Evolutionary conservation across 1,140 invertebrate species (phyloP).

Genomic region (Drosophila watanabei): DNA sequence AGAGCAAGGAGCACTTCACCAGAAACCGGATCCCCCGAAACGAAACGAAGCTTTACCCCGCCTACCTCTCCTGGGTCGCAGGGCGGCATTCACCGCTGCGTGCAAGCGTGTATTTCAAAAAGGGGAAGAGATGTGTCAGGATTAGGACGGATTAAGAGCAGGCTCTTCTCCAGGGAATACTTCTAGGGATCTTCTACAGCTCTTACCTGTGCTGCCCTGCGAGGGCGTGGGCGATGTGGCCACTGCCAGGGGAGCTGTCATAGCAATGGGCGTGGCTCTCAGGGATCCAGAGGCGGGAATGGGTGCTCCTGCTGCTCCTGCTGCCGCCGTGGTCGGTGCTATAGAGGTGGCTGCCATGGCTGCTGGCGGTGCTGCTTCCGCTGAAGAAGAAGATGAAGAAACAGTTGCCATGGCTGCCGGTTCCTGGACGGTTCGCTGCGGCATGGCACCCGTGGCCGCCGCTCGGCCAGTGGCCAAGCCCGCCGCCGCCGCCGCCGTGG

Average conservation of each 20-base stretch:
- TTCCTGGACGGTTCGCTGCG: conserved; percentile 34
- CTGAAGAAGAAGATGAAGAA: neutral
- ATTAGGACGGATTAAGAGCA: conserved; percentile 12
- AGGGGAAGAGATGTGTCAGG: conserved; percentile 5
- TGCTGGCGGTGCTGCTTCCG: neutral
- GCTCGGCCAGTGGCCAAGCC: conserved; percentile 39
- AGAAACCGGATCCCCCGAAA: conserved; percentile 10
- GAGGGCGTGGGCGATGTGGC: conserved; percentile 84
- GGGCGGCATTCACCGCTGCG: conserved; percentile 60
- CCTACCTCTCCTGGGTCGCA: conserved; percentile 69
- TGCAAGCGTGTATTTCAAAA: conserved; percentile 44
- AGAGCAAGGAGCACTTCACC: neutral
- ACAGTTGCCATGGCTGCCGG: conserved; percentile 17
- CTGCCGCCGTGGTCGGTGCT: conserved; percentile 20
- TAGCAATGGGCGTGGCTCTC: conserved; percentile 69
- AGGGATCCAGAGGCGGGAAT: conserved; percentile 43
- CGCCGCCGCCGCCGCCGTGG: no score
- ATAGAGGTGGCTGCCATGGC: conserved; percentile 2
- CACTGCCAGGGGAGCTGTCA: conserved; percentile 64
- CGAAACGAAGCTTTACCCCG: conserved; percentile 1
- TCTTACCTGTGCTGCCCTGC: conserved; percentile 78
- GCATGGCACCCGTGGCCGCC: conserved; percentile 21
- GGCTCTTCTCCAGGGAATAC: no score
- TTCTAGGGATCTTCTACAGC: neutral
- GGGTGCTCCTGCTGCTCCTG: conserved; percentile 31